Base-by-base conservation (phyloP, 2,888 invertebrate species). In the Drosophila fulvimacula region DNA sequence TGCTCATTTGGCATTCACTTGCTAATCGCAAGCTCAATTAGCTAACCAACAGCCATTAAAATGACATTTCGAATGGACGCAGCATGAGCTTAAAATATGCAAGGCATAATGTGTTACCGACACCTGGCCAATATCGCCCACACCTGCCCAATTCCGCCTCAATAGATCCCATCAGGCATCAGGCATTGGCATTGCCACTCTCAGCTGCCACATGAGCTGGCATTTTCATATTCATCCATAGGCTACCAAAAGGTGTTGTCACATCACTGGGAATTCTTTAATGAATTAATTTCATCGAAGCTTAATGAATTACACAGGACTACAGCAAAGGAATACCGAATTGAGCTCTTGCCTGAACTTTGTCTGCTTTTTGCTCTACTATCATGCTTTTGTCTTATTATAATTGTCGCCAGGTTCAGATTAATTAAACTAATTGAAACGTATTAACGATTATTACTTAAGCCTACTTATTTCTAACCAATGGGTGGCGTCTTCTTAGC, bases 11-110 rank as follows among this genome's bases (percentile, higher is more conserved):
- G 53, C 63, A 69, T 72, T 70, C 58, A 62, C 56, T 58, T 62
- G 64, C 85, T 79, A 82, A 84, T 82, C 82, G 81, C 71, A 58
- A 41, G 83, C 68, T 70, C 81, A 86, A 83, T 83, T 88, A 83
- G 73, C 81, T 70, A 76, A 66, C 79, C 80, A 88, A 86, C 65
- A 76, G 73, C 67, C 81, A 73, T 84, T 74, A 79, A 84, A 79
- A 76, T 68, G 79, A 32, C 82, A 76, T 65, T 69, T 74, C 74
- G 52, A 76, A 79, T 63, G 71, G 52, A 67, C 67, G 56, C 41
- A 57, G 63, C 52, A 51, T 80, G 72, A 39, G 51, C 60, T 73
- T 80, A 64, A 88, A 82, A 88, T 86, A 83, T 86, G 83, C 88
- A 80, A 61, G 67, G 30, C 72, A 73, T 72, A 68, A 88, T 85